These are phyloP conservation scores for Enteromius fasciolatus DNA, from an alignment of 2,797 vertebrate genomes.

Conservation along the genomic window DNA sequence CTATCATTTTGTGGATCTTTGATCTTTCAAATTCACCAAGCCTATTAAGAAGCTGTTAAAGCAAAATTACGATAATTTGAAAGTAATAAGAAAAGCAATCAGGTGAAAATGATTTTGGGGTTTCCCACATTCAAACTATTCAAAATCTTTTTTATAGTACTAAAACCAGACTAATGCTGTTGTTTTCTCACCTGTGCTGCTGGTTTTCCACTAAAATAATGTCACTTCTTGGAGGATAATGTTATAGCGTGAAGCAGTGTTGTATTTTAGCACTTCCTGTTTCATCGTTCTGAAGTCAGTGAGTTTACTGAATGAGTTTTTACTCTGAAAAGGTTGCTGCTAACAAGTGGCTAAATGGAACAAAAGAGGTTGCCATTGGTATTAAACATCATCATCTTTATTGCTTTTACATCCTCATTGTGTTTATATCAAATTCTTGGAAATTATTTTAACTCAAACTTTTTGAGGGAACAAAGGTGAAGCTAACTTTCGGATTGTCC, in stretches of 20 bases:
- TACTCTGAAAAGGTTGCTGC: background rate
- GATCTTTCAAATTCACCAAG: conserved; percentile 16
- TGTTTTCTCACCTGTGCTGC: background rate
- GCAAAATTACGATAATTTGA: conserved; percentile 8
- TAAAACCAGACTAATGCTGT: background rate
- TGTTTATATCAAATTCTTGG: background rate
- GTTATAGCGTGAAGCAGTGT: background rate
- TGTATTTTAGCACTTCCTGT: background rate
- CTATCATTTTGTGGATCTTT: background rate
- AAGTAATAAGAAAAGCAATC: conserved; percentile 18
- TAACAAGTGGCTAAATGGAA: background rate
- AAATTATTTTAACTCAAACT: background rate
- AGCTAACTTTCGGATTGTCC: background rate
- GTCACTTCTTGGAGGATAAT: background rate
- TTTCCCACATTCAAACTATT: conserved; percentile 13
- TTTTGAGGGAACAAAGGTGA: background rate
- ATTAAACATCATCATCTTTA: background rate
- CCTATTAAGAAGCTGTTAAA: conserved; percentile 3
- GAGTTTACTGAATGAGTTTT: background rate
- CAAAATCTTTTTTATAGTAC: background rate
- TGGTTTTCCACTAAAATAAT: background rate
- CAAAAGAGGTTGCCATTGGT: background rate
- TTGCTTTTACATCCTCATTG: background rate
- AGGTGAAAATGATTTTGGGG: background rate
- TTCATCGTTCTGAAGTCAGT: background rate